Evolutionary conservation across 2,797 vertebrate species (phyloP).

Genomic region (Halcyon chelicuti): DNA sequence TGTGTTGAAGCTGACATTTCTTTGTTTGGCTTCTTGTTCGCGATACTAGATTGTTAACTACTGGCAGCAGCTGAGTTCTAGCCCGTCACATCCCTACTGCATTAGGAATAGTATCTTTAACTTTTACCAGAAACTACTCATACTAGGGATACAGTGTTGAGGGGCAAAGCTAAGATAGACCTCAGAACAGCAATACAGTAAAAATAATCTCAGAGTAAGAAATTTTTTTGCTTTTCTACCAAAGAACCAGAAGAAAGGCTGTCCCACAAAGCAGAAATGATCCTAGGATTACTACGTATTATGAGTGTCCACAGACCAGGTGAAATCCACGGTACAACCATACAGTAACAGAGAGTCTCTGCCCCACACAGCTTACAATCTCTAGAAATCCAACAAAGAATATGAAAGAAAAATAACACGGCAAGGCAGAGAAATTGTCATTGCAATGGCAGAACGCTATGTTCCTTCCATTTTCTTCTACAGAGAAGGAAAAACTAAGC

Average conservation of each 20-base stretch:
- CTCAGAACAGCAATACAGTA: background rate
- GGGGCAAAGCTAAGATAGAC: background rate
- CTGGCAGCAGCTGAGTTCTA: background rate
- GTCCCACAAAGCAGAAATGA: background rate
- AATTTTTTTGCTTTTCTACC: background rate
- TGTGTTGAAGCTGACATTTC: background rate
- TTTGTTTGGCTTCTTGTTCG: background rate
- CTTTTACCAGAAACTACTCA: background rate
- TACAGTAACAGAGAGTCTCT: background rate
- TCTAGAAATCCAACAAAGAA: background rate
- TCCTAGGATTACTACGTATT: background rate
- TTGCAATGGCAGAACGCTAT: background rate
- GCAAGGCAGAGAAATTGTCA: background rate
- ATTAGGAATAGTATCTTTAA: background rate
- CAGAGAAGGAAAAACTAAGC: background rate
- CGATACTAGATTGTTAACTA: background rate
- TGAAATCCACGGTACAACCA: background rate
- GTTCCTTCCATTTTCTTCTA: background rate
- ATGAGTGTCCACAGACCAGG: background rate
- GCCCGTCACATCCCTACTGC: background rate
- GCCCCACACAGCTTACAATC: background rate
- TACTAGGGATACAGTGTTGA: background rate
- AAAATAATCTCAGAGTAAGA: background rate
- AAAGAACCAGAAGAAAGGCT: background rate
- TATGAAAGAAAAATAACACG: background rate